Evolutionary conservation across 2,797 vertebrate genomes (phyloP), one percentile per base, ranked within the genome.

Genomic region (Leptodactylus fallax): DNA sequence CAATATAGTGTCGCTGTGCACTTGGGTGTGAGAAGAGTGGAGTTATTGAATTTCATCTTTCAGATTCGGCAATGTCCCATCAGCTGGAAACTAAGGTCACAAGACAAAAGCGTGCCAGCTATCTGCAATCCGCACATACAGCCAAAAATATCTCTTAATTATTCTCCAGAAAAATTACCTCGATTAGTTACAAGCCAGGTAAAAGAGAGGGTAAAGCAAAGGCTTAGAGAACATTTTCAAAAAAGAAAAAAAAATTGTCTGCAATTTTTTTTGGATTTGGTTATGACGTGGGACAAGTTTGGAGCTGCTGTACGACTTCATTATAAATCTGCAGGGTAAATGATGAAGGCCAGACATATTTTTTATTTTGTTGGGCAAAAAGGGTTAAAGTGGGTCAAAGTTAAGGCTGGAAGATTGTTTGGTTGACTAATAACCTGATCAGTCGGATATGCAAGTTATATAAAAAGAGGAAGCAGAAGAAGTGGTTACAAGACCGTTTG

Each of bases 1-100:
- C 74, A 78, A 83, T 87, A 69, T 87, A 83, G 71, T 83, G 77
- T 78, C 81, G 49, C 61, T 87, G 86, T 87, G 79, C 86, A 87
- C 56, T 85, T 76, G 86, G 86, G 86, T 76, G 81, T 88, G 74
- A 84, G 87, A 88, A 72, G 72, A 69, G 58, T 47, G 72, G 80
- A 82, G 72, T 83, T 83, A 87, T 87, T 69, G 72, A 83, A 83
- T 67, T 76, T 83, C 72, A 78, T 79, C 81, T 56, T 78, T 76
- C 58, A 67, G 69, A 23, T 63, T 83, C 56, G 25, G 86, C 72
- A 36, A 79, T 72, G 81, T 83, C 60, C 60, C 36, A 58, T 83
- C 86, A 53, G 61, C 60, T 79, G 58, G 81, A 83, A 87, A 65
- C 19, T 83, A 82, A 83, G 72, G 72, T 87, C 80, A 87, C 16